Evolutionary conservation across 2,797 vertebrate species (phyloP).

Genomic region (Strix occidentalis): DNA sequence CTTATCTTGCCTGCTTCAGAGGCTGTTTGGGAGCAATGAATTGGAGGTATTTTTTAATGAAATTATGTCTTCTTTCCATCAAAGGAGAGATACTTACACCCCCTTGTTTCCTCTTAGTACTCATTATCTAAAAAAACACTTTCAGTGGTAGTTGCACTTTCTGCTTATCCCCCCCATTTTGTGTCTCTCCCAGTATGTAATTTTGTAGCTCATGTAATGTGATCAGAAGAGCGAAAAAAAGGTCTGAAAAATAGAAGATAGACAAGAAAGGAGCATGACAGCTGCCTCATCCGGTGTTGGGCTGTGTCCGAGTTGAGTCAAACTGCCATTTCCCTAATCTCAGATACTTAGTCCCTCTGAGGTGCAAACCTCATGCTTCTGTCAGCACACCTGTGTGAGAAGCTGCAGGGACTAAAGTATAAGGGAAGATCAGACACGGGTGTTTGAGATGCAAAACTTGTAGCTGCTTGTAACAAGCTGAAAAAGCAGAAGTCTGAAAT

Average conservation of each 20-base stretch:
- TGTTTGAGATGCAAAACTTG: background rate
- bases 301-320: background rate
- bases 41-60: background rate
- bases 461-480: background rate
- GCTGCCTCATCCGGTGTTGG: accelerated
- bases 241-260: background rate
- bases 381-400: background rate
- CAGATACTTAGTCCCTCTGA: background rate
- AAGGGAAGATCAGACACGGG: background rate
- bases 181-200: background rate
- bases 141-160: background rate
- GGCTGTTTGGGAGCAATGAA: background rate
- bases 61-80: background rate
- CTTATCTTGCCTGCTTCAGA: background rate
- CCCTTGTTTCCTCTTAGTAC: background rate
- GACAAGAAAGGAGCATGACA: background rate
- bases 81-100: background rate
- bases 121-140: background rate
- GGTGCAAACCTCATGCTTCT: background rate
- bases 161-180: background rate
- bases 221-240: background rate
- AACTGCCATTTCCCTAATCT: background rate
- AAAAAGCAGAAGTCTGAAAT: background rate
- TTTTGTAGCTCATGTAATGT: background rate
- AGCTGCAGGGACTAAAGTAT: background rate